Evolutionary conservation across 2,888 invertebrate genomes (phyloP).

Genomic region (Atherix ibis): DNA sequence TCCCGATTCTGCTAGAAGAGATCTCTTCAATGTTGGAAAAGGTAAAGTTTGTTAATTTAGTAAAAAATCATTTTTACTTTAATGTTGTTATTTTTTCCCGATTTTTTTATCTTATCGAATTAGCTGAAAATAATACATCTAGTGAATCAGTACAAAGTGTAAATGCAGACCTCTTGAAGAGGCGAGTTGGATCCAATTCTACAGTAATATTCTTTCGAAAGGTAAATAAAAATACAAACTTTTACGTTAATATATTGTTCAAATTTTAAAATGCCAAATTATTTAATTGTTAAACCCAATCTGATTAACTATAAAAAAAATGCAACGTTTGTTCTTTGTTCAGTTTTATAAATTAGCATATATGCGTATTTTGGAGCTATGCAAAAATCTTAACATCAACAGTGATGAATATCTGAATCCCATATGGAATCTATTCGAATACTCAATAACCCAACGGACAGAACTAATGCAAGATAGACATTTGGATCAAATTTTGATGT

Average conservation of each 20-base stretch:
- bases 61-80: too few species aligned
- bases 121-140: too few species aligned
- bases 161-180: background rate
- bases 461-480: constrained; percentile 84
- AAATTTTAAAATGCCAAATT: too few species aligned
- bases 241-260: too few species aligned
- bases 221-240: too few species aligned
- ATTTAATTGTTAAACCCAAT: too few species aligned
- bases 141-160: background rate
- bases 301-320: too few species aligned
- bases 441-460: constrained; percentile 69
- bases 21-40: constrained; percentile 38
- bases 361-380: constrained; percentile 81
- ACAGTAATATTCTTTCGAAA: constrained; percentile 67
- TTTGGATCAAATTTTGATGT: constrained; percentile 96
- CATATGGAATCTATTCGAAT: constrained; percentile 96
- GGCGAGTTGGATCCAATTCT: constrained; percentile 14
- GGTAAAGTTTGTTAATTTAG: constrained; percentile 10
- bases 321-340: too few species aligned
- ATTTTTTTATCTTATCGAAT: too few species aligned
- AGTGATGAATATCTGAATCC: constrained; percentile 60
- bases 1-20: constrained; percentile 18
- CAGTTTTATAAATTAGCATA: constrained; percentile 82
- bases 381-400: constrained; percentile 58
- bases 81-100: too few species aligned